Evolutionary conservation across 92 coral and sea anemone genomes (phyloP).

Genomic region (Parazoanthus darwini): DNA sequence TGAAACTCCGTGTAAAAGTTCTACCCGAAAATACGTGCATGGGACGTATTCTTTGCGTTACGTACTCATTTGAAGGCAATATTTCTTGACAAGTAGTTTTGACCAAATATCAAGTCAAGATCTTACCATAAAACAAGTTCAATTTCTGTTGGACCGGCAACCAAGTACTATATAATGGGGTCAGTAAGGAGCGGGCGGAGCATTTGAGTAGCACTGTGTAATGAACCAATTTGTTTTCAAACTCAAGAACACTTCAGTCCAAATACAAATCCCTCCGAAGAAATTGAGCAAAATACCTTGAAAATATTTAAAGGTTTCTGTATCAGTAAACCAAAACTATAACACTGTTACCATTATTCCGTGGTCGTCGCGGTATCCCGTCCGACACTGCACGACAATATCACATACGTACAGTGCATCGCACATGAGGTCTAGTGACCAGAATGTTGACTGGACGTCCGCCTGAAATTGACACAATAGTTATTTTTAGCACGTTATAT

Average conservation of each 20-base stretch:
- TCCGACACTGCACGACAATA: conserved; percentile 77
- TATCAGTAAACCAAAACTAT: background rate
- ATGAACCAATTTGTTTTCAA: too few species aligned
- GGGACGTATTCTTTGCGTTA: too few species aligned
- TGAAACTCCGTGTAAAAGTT: too few species aligned
- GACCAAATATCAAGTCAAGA: background rate
- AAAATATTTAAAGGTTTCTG: background rate
- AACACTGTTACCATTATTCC: conserved; percentile 78
- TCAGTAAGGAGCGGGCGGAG: too few species aligned
- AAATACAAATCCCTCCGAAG: too few species aligned
- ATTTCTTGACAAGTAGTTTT: background rate
- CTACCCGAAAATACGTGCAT: too few species aligned
- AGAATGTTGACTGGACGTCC: conserved; percentile 51
- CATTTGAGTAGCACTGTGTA: too few species aligned
- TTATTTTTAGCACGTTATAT: background rate
- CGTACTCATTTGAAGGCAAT: too few species aligned
- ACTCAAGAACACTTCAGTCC: too few species aligned
- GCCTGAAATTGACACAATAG: conserved; percentile 20
- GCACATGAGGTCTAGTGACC: conserved; percentile 68
- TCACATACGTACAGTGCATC: conserved; percentile 77
- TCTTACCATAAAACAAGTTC: too few species aligned
- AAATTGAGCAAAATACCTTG: too few species aligned
- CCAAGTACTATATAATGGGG: background rate
- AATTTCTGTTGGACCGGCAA: background rate
- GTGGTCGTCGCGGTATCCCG: conserved; percentile 88